Evolutionary conservation across 2,888 invertebrate species (phyloP).

Genomic region (Magallana nippona): DNA sequence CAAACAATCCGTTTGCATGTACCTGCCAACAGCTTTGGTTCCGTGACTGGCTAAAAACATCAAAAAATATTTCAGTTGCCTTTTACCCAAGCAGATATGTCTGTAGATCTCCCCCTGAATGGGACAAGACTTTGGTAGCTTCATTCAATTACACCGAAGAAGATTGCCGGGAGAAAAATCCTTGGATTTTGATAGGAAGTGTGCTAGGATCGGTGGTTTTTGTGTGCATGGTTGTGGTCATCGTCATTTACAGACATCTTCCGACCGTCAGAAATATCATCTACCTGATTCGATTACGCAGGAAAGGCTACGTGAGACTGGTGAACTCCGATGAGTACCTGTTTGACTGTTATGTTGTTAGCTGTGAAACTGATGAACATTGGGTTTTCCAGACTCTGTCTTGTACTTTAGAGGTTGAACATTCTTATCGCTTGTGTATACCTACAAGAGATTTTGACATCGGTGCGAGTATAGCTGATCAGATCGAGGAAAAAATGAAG

Average conservation of each 20-base stretch:
- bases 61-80: neutral
- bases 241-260: conserved; percentile 2
- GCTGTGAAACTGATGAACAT: conserved; percentile 21
- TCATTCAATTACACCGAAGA: conserved; percentile 14
- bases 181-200: conserved; percentile 1
- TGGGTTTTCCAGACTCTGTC: conserved; percentile 34
- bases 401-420: conserved; percentile 10
- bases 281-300: conserved; percentile 29
- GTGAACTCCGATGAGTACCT: neutral
- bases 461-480: conserved; percentile 24
- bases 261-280: conserved; percentile 28
- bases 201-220: neutral
- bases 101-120: conserved; percentile 33
- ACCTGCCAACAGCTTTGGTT: conserved; percentile 42
- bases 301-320: conserved; percentile 18
- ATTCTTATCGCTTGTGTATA: conserved; percentile 18
- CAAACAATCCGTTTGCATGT: conserved; percentile 39
- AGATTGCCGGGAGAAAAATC: conserved; percentile 36
- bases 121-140: neutral
- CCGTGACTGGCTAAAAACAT: conserved; percentile 4
- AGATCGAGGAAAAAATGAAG: conserved; percentile 19
- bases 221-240: neutral
- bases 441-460: conserved; percentile 36
- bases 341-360: conserved; percentile 34
- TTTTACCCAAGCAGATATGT: conserved; percentile 27